phyloP scores from a whole-genome alignment of 1,140 invertebrate species.

The Hylaeus volcanicus region DNA sequence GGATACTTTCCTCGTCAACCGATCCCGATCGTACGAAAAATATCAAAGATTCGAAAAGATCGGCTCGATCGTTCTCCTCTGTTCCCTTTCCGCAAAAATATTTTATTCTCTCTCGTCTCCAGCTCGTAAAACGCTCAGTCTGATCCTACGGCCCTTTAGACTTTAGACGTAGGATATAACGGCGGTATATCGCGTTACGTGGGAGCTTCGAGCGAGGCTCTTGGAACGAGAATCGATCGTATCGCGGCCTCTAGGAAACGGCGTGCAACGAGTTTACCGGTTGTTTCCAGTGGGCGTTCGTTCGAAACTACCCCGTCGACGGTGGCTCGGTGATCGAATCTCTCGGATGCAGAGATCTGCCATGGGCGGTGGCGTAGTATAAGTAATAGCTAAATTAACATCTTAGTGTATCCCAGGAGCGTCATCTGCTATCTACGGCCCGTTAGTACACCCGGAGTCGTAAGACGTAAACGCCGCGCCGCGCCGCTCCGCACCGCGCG shows the following conservation, averaged over 20 bases:
- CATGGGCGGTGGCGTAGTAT: constrained; percentile 58
- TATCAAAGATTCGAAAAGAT: not conserved
- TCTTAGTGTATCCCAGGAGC: constrained; percentile 76
- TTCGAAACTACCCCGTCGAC: constrained; percentile 53
- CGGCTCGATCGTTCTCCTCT: not conserved
- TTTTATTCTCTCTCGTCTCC: constrained; percentile 1
- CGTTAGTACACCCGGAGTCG: constrained; percentile 58
- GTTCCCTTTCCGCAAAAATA: not conserved
- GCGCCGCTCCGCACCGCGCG: constrained; percentile 10
- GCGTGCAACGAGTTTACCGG: constrained; percentile 49
- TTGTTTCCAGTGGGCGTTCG: constrained; percentile 45
- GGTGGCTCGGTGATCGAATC: constrained; percentile 41
- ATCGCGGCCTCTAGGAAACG: constrained; percentile 30
- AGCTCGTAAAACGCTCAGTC: constrained; percentile 19
- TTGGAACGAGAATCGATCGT: constrained; percentile 46
- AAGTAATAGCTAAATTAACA: constrained; percentile 80
- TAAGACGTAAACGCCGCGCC: constrained; percentile 50
- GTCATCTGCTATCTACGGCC: constrained; percentile 77
- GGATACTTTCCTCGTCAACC: too few relatives aligned
- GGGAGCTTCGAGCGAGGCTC: not conserved
- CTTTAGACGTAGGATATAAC: not conserved
- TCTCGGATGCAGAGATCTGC: constrained; percentile 42
- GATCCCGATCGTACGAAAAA: not conserved
- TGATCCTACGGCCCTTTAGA: not conserved
- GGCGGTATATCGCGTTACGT: constrained; percentile 24